Evolutionary conservation across 2,797 vertebrate genomes (phyloP).

Genomic region (Galago senegalensis): DNA sequence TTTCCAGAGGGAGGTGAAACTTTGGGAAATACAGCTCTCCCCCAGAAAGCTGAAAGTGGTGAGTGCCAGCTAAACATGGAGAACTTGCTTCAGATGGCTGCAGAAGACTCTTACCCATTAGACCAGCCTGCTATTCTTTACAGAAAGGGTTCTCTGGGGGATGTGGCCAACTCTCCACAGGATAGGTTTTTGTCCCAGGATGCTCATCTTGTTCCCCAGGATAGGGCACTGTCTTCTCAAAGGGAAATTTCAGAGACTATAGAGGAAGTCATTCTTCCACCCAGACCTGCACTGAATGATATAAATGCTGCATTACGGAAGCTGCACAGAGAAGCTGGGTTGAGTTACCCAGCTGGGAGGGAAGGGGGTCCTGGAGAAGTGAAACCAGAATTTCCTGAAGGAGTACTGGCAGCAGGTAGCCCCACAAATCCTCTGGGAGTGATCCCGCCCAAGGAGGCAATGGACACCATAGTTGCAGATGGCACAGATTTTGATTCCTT

Average conservation of each 20-base stretch:
- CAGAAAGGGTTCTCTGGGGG: slow-evolving; percentile 38
- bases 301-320: slow-evolving; percentile 79
- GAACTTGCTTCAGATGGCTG: slow-evolving; percentile 37
- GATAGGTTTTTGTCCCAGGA: not conserved
- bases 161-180: slow-evolving; percentile 2
- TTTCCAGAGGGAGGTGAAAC: slow-evolving; percentile 60
- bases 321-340: slow-evolving; percentile 75
- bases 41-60: slow-evolving; percentile 35
- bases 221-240: slow-evolving; percentile 26
- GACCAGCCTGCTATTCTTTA: not conserved
- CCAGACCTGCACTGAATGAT: slow-evolving; percentile 61
- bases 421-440: not conserved
- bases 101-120: not conserved
- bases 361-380: slow-evolving; percentile 4
- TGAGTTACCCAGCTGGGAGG: slow-evolving; percentile 2
- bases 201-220: not conserved
- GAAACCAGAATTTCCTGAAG: slow-evolving; percentile 54
- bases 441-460: not conserved
- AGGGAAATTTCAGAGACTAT: slow-evolving; percentile 85
- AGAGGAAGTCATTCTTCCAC: slow-evolving; percentile 80
- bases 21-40: not conserved
- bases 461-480: not conserved
- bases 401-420: not conserved
- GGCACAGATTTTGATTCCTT: not conserved
- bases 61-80: slow-evolving; percentile 53